phyloP scores from a whole-genome alignment of 2,113 vertebrate species.

The Pica pica region DNA sequence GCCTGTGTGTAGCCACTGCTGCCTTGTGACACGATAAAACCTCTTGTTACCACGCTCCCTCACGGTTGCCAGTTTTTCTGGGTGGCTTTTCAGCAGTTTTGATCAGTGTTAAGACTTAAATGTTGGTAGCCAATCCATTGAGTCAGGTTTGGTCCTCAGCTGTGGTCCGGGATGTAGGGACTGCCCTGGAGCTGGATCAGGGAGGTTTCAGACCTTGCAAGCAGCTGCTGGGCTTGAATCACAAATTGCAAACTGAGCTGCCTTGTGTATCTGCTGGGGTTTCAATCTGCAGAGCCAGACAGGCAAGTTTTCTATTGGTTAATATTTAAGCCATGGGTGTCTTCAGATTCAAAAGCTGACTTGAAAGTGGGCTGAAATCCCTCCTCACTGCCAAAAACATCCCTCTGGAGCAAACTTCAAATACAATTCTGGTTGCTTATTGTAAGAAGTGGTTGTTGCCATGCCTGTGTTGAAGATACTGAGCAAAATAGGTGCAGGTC shows the following conservation, averaged over 20 bases:
- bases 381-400: neutral
- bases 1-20: neutral
- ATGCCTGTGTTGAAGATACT: neutral
- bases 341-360: neutral
- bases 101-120: neutral
- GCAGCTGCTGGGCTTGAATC: neutral
- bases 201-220: neutral
- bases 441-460: neutral
- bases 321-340: constrained; percentile 30
- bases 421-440: neutral
- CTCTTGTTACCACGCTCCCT: neutral
- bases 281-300: constrained; percentile 30
- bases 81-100: neutral
- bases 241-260: neutral
- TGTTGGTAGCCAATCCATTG: neutral
- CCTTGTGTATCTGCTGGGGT: neutral
- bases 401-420: neutral
- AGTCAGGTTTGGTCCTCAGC: neutral
- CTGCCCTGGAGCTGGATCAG: neutral
- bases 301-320: neutral
- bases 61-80: neutral
- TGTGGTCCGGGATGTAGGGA: neutral
- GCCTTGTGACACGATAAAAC: neutral
- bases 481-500: constrained; percentile 38
- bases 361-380: neutral